phyloP scores from a whole-genome alignment of 2,888 invertebrate species.

The Elegia similella region DNA sequence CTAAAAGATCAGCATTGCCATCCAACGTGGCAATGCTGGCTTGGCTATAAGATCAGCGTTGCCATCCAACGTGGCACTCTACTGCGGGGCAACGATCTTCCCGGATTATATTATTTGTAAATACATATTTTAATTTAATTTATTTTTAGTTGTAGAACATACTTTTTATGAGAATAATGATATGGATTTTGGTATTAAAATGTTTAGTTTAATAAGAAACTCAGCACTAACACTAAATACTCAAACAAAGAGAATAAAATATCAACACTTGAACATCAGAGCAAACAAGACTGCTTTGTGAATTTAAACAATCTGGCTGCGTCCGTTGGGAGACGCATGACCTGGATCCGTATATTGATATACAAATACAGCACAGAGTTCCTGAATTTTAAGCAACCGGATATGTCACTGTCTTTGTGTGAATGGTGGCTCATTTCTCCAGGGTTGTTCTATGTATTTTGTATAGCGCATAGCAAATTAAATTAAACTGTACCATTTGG shows the following conservation, averaged over 20 bases:
- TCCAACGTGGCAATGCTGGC: no score
- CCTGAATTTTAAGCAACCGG: conserved; percentile 9
- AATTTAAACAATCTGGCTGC: conserved; percentile 4
- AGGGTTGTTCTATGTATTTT: neutral
- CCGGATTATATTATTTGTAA: no score
- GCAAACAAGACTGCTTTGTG: conserved; percentile 7
- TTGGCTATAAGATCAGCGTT: no score
- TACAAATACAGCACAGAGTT: conserved; percentile 2
- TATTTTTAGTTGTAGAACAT: no score
- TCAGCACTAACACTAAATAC: neutral
- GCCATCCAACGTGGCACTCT: no score
- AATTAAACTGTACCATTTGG: no score
- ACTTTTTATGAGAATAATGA: no score
- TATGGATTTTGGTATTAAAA: no score
- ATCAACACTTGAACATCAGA: neutral
- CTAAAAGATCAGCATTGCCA: no score
- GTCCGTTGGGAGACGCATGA: conserved; percentile 3
- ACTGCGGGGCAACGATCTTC: no score
- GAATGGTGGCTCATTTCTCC: neutral
- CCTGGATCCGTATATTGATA: conserved; percentile 12
- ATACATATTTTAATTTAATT: no score
- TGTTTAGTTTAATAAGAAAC: neutral
- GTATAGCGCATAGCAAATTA: no score
- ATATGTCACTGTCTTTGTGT: conserved; percentile 5
- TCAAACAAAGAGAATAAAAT: neutral